Conservation (phyloP, 2,888 invertebrate species). For the Spodoptera littoralis region DNA sequence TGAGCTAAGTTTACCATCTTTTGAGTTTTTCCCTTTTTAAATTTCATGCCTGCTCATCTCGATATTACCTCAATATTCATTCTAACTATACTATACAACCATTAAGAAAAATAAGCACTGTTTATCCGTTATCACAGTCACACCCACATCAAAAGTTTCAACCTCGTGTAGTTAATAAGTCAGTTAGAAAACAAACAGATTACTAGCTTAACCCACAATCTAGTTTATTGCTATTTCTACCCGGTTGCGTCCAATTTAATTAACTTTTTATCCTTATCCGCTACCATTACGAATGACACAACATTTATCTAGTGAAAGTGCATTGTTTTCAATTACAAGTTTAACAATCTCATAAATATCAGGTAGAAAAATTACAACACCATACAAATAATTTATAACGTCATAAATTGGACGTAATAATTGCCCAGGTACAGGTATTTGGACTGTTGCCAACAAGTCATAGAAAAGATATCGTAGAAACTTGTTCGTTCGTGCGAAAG, state of each 20-base stretch:
- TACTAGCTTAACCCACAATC: conserved; percentile 18
- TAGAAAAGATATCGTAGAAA: conserved; percentile 32
- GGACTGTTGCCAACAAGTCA: conserved; percentile 46
- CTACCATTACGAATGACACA: conserved; percentile 7
- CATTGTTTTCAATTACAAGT: conserved; percentile 35
- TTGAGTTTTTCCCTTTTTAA: conserved; percentile 8
- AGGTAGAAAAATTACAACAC: conserved; percentile 30
- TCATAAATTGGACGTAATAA: conserved; percentile 52
- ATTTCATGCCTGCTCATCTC: background rate
- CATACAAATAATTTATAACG: conserved; percentile 46
- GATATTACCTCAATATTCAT: too few species aligned
- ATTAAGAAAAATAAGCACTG: too few species aligned
- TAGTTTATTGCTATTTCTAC: conserved; percentile 15
- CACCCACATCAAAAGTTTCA: conserved; percentile 7
- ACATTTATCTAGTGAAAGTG: conserved; percentile 14
- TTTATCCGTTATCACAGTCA: conserved; percentile 13
- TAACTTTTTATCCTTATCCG: conserved; percentile 17
- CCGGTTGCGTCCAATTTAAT: conserved; percentile 22
- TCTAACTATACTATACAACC: too few species aligned
- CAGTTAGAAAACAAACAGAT: conserved; percentile 19
- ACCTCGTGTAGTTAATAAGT: background rate
- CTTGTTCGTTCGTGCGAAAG: conserved; percentile 39
- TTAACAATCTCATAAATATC: conserved; percentile 33
- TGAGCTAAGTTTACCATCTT: conserved; percentile 14
- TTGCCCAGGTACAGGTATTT: conserved; percentile 45